These are phyloP conservation scores for Toxotes jaculatrix DNA, from an alignment of 2,113 vertebrate species.

Conservation along the genomic window DNA sequence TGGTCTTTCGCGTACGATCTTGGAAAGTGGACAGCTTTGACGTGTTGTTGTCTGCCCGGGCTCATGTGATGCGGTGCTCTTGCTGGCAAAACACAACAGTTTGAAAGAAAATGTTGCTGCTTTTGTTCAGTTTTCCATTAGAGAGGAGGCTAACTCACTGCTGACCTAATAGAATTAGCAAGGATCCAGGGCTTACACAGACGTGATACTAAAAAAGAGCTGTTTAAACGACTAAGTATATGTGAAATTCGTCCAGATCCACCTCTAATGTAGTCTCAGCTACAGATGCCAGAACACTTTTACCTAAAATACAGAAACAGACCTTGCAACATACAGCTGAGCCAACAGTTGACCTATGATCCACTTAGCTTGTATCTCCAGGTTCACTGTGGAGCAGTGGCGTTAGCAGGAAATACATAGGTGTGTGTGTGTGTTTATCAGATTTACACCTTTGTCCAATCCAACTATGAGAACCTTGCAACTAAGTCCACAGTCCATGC, in stretches of 20 bases:
- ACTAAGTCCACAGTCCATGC: constrained; percentile 57
- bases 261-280: not conserved
- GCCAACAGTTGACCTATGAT: constrained; percentile 41
- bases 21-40: constrained; percentile 43
- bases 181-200: not conserved
- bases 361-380: constrained; percentile 24
- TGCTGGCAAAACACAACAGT: constrained; percentile 1
- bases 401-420: not conserved
- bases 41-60: not conserved
- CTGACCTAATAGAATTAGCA: constrained; percentile 1
- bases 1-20: not conserved
- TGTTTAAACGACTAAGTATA: not conserved
- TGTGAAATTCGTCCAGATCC: not conserved
- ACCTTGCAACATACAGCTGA: not conserved
- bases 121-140: not conserved
- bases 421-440: constrained; percentile 42
- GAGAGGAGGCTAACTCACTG: not conserved
- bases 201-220: not conserved
- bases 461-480: constrained; percentile 14
- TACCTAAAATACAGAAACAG: not conserved
- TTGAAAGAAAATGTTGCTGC: not conserved
- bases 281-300: not conserved
- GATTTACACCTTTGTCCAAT: constrained; percentile 48
- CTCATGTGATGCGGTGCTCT: constrained; percentile 22
- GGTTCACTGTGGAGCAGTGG: constrained; percentile 5